Conservation (phyloP, 2,113 vertebrate genomes). For the Trichomycterus rosablanca region DNA sequence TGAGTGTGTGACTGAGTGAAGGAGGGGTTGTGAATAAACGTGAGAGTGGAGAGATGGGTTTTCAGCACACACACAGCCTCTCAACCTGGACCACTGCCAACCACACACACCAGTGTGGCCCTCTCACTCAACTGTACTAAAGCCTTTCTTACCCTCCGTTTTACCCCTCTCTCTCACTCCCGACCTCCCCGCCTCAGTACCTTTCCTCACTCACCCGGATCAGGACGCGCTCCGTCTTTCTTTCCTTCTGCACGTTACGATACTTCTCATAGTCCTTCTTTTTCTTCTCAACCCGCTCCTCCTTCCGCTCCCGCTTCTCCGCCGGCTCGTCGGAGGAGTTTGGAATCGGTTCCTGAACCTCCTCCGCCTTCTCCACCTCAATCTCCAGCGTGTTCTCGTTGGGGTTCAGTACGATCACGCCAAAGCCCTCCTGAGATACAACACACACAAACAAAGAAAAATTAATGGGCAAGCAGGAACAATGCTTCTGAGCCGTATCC, state of each 20-base stretch:
- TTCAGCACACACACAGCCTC: conserved; percentile 20
- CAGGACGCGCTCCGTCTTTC: conserved; percentile 81
- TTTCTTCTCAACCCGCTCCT: conserved; percentile 81
- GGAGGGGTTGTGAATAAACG: neutral
- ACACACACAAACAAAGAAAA: conserved; percentile 36
- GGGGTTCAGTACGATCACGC: conserved; percentile 94
- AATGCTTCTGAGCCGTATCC: neutral
- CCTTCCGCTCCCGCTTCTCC: conserved; percentile 90
- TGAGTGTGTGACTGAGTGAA: conserved; percentile 8
- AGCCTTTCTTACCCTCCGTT: conserved; percentile 48
- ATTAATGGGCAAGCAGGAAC: conserved; percentile 26
- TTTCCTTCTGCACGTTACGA: conserved; percentile 93
- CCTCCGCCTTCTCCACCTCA: conserved; percentile 87
- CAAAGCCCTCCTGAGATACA: conserved; percentile 84
- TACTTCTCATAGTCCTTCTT: conserved; percentile 93
- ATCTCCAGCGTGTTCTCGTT: conserved; percentile 97
- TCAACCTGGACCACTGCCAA: conserved; percentile 29
- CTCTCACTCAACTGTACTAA: conserved; percentile 41
- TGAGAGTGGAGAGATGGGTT: conserved; percentile 22
- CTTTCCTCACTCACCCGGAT: conserved; percentile 81
- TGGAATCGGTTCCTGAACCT: conserved; percentile 70
- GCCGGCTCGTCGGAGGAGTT: conserved; percentile 87
- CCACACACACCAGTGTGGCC: conserved; percentile 40
- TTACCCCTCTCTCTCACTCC: conserved; percentile 43
- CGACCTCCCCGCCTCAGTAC: neutral